Conservation (phyloP, 2,113 vertebrate genomes). For the Taxidea taxus region DNA sequence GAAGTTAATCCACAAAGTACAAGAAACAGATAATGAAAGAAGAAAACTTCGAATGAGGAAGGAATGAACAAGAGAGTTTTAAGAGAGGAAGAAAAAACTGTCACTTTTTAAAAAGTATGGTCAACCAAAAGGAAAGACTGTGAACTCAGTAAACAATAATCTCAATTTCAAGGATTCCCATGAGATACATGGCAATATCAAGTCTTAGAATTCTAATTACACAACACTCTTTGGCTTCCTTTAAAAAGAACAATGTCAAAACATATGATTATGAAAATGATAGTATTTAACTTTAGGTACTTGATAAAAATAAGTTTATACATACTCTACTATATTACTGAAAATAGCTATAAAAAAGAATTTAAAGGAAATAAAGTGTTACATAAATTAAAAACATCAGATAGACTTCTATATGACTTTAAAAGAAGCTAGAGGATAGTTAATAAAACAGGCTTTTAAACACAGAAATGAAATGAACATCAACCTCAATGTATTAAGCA, state of each 20-base stretch:
- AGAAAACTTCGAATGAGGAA: slow-evolving; percentile 27
- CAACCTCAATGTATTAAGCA: neutral
- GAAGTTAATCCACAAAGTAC: neutral
- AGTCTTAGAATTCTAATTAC: slow-evolving; percentile 14
- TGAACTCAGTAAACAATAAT: neutral
- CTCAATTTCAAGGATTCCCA: neutral
- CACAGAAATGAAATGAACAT: slow-evolving; percentile 31
- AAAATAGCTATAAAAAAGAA: neutral
- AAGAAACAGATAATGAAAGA: slow-evolving; percentile 27
- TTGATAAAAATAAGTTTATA: slow-evolving; percentile 11
- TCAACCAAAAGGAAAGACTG: neutral
- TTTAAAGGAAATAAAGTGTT: slow-evolving; percentile 2
- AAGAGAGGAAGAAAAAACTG: slow-evolving; percentile 1
- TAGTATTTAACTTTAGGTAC: neutral
- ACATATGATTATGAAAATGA: slow-evolving; percentile 6
- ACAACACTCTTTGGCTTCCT: neutral
- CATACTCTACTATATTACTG: neutral
- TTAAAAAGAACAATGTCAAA: neutral
- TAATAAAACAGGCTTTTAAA: neutral
- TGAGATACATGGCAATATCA: neutral
- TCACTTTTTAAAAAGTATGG: slow-evolving; percentile 14
- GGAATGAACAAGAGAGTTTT: neutral
- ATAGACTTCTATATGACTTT: neutral
- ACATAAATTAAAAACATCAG: slow-evolving; percentile 17
- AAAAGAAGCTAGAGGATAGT: neutral